Base-by-base conservation (phyloP, 2,113 vertebrate species). In the Noturus placidus region DNA sequence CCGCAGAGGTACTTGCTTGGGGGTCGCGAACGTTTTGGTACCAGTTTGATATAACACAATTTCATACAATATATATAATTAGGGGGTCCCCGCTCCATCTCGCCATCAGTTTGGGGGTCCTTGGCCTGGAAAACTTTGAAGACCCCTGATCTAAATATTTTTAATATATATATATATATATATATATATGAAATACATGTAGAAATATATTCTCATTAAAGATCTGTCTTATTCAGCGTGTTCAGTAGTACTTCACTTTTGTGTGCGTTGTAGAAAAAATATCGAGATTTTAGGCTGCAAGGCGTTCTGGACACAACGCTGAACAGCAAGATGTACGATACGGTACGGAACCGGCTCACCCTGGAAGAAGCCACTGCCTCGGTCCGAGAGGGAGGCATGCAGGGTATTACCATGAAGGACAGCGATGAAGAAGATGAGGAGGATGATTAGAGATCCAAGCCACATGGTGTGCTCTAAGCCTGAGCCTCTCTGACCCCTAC, bases 321-420 rank as follows among this genome's bases (percentile, higher is more conserved):
- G 86, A 99, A 99, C 96, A 99, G 97, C 92, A 99, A 99, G 96
- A 98, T 97, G 92, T 99, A 99, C 0, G 98, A 99, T 56, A 99
- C 98, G 9, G 97, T 99, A 91, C 97, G 98, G 91, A 99, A 97
- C 95, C 95, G 98, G 83, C 97, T 99, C 92, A 99, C 96, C 0
- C 89, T 99, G 79, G 98, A 99, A 91, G 98, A 99, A 93, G 97
- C 98, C 89, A 97, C 97, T 0, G 98, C 98, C 0, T 99, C 97
- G 0, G 97, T 99, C 91, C 97, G 97, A 27, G 98, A 99, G 93
- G 97, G 98, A 0, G 98, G 97, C 88, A 97, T 99, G 88, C 97
- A 97, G 92, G 98, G 98, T 10, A 99, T 99, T 93, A 97, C 98
- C 91, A 99, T 99, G 98, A 99, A 98, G 93, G 98, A 99, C 96